phyloP scores from a whole-genome alignment of 92 coral and sea anemone species.

The Pocillopora meandrina region DNA sequence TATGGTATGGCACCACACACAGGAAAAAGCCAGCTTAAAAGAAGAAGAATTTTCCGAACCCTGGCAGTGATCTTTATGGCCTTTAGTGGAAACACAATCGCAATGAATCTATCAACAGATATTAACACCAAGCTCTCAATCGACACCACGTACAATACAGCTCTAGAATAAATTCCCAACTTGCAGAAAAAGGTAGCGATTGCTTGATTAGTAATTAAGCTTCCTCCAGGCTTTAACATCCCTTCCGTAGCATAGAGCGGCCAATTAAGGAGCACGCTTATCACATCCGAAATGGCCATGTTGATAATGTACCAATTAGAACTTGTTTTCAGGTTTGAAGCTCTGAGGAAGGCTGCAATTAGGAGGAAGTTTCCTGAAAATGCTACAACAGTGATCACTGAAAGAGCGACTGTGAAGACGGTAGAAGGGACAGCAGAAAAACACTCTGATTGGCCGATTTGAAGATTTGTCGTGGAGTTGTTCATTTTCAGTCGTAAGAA shows the following conservation, averaged over 20 bases:
- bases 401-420: neutral
- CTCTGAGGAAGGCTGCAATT: slow-evolving; percentile 5
- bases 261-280: neutral
- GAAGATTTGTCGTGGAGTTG: neutral
- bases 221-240: slow-evolving; percentile 11
- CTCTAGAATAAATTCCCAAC: slow-evolving; percentile 10
- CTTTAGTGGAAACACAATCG: slow-evolving; percentile 8
- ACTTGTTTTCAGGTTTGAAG: slow-evolving; percentile 6
- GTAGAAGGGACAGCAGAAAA: neutral
- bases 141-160: slow-evolving; percentile 20
- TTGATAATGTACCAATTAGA: slow-evolving; percentile 14
- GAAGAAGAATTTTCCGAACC: neutral
- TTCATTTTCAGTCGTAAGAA: neutral
- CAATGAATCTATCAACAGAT: slow-evolving; percentile 10
- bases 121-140: slow-evolving; percentile 17
- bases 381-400: slow-evolving; percentile 4
- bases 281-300: slow-evolving; percentile 18
- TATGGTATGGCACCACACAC: neutral
- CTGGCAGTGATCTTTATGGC: neutral
- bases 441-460: neutral
- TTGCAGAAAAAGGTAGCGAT: slow-evolving; percentile 12
- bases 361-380: slow-evolving; percentile 9
- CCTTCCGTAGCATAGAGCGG: slow-evolving; percentile 18
- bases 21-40: neutral
- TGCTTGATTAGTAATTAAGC: neutral